Evolutionary conservation across 2,113 vertebrate genomes (phyloP).

Genomic region (Sialia sialis): DNA sequence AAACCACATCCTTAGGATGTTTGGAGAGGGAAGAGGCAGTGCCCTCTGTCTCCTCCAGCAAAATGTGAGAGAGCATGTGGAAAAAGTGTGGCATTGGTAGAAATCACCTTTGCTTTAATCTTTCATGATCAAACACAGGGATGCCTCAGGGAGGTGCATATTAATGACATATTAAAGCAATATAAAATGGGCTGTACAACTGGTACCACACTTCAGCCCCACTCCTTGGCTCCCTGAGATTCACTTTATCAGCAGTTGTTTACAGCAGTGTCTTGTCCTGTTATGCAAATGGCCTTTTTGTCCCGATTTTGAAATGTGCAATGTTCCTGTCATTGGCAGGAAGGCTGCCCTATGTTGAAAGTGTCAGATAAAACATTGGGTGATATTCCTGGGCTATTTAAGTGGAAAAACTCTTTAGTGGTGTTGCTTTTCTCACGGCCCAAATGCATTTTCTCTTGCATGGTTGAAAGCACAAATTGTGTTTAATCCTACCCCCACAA

Average conservation of each 20-base stretch:
- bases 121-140: not conserved
- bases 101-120: not conserved
- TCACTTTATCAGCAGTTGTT: not conserved
- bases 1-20: not conserved
- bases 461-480: not conserved
- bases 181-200: not conserved
- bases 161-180: not conserved
- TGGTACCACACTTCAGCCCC: not conserved
- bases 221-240: not conserved
- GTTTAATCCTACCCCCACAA: not conserved
- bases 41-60: not conserved
- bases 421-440: not conserved
- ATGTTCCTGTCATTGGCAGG: accelerated
- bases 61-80: not conserved
- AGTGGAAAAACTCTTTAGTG: not conserved
- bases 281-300: not conserved
- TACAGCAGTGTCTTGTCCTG: not conserved
- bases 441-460: not conserved
- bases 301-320: not conserved
- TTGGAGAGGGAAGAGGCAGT: not conserved
- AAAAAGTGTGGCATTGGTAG: not conserved
- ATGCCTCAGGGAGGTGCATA: not conserved
- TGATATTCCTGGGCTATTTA: not conserved
- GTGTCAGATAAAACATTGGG: not conserved
- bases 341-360: not conserved